Percentiles rank a stretch among this genome's conserved stretches.
phyloP scores from a whole-genome alignment of 2,888 invertebrate genomes.

The Drosophila borborema region DNA sequence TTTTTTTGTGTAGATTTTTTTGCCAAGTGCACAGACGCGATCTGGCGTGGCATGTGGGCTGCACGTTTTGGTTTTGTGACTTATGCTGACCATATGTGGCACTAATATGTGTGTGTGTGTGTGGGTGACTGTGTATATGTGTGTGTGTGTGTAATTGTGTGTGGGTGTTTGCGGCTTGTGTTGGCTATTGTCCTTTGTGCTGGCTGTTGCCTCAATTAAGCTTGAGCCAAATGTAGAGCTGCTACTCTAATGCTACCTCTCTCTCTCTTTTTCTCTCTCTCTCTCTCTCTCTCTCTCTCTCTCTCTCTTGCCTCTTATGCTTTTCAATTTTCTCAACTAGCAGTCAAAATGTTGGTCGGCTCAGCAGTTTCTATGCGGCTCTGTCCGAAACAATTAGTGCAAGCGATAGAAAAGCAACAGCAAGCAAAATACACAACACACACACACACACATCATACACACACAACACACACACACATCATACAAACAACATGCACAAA shows the following conservation, averaged over 20 bases:
- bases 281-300: neutral
- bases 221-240: constrained; percentile 37
- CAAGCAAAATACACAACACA: constrained; percentile 24
- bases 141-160: constrained; percentile 9
- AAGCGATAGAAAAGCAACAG: constrained; percentile 52
- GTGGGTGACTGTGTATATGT: neutral
- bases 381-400: constrained; percentile 63
- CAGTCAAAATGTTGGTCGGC: constrained; percentile 32
- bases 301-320: neutral
- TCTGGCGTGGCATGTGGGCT: constrained; percentile 14
- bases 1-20: neutral
- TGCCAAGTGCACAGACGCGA: constrained; percentile 35
- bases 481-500: constrained; percentile 5
- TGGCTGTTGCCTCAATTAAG: constrained; percentile 59
- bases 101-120: constrained; percentile 14
- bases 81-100: constrained; percentile 66
- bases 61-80: constrained; percentile 52
- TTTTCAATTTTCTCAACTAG: constrained; percentile 2
- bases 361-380: constrained; percentile 43
- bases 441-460: no score
- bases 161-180: constrained; percentile 43
- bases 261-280: neutral
- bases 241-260: neutral
- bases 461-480: constrained; percentile 8
- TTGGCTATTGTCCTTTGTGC: constrained; percentile 63